Evolutionary conservation across 2,113 vertebrate genomes (phyloP).

Genomic region (Colinus virginianus): DNA sequence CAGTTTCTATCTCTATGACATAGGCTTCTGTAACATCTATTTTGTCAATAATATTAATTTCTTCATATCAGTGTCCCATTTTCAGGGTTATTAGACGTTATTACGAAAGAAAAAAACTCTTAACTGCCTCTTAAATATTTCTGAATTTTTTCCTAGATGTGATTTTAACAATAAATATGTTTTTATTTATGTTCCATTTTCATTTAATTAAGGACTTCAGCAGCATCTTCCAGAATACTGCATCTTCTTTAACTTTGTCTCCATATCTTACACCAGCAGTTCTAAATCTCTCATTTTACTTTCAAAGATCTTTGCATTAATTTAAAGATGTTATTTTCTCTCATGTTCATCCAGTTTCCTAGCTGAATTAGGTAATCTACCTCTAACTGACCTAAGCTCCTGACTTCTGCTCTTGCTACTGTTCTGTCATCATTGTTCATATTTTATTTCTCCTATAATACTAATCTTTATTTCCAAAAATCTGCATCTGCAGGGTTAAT

Average conservation of each 20-base stretch:
- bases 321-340: background rate
- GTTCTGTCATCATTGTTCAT: background rate
- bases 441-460: background rate
- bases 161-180: background rate
- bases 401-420: background rate
- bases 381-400: background rate
- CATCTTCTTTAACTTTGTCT: background rate
- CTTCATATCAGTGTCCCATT: background rate
- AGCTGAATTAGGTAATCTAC: background rate
- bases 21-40: background rate
- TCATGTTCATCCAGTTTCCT: background rate
- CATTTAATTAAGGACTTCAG: background rate
- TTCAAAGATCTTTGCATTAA: background rate
- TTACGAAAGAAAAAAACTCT: accelerated
- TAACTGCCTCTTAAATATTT: background rate
- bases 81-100: background rate
- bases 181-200: background rate
- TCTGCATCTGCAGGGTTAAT: background rate
- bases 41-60: background rate
- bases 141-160: background rate
- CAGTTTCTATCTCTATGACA: background rate
- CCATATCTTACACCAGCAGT: background rate
- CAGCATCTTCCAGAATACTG: background rate
- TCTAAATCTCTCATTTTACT: background rate
- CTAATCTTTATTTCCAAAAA: background rate